phyloP scores from a whole-genome alignment of 2,113 vertebrate species.

The Lophochroa leadbeateri region DNA sequence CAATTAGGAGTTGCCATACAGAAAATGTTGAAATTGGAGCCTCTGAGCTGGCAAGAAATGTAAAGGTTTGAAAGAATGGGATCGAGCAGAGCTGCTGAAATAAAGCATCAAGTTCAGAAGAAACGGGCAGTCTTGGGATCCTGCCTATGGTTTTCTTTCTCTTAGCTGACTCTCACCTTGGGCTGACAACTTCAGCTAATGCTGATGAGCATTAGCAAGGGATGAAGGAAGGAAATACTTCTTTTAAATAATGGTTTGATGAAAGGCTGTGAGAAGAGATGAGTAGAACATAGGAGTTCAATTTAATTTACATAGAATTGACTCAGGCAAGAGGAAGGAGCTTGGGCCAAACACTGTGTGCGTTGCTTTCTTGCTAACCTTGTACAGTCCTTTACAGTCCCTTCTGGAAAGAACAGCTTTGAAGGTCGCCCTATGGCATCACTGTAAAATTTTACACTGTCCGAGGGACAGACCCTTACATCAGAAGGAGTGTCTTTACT shows the following conservation, averaged over 20 bases:
- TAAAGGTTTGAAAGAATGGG: not conserved
- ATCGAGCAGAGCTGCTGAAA: constrained; percentile 16
- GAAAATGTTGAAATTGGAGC: constrained; percentile 36
- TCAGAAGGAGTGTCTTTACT: not conserved
- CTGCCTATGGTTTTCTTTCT: not conserved
- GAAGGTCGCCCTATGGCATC: not conserved
- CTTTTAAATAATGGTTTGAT: not conserved
- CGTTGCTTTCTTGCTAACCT: not conserved
- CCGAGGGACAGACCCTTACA: not conserved
- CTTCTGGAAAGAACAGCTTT: not conserved
- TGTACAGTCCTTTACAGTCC: not conserved
- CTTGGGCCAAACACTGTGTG: not conserved
- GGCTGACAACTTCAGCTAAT: not conserved
- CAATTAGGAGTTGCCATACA: constrained; percentile 1
- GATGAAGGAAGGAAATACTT: not conserved
- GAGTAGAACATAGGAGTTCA: not conserved
- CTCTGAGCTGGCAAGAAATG: not conserved
- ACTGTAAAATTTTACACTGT: not conserved
- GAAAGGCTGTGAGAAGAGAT: not conserved
- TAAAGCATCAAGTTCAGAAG: not conserved
- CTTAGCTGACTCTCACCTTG: not conserved
- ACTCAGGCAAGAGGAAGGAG: not conserved
- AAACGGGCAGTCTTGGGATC: not conserved
- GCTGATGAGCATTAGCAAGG: not conserved
- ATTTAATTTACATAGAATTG: not conserved